Conservation (phyloP, 2,113 vertebrate genomes). For the Phodopus roborovskii region DNA sequence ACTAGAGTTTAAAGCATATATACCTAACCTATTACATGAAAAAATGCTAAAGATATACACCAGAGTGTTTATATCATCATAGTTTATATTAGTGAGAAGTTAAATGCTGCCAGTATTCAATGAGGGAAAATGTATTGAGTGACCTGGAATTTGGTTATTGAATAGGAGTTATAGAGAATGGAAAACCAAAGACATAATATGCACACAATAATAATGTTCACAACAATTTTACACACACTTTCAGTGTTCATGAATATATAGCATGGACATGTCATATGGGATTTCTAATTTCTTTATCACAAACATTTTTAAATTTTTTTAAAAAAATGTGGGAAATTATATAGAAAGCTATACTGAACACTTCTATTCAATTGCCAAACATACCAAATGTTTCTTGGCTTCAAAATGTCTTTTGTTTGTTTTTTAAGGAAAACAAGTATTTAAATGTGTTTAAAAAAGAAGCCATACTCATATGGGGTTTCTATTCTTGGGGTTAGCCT, state of each 20-base stretch:
- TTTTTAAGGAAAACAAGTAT: not conserved
- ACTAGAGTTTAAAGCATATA: not conserved
- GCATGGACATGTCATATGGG: not conserved
- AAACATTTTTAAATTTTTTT: not conserved
- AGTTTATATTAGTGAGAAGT: not conserved
- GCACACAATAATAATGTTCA: not conserved
- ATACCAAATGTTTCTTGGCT: not conserved
- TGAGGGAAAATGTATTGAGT: not conserved
- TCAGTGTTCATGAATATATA: not conserved
- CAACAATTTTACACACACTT: too few species aligned
- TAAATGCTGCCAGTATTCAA: not conserved
- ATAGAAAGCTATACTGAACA: not conserved
- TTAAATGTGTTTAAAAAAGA: not conserved
- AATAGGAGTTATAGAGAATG: not conserved
- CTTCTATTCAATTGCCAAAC: not conserved
- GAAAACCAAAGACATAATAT: not conserved
- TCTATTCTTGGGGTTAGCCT: not conserved
- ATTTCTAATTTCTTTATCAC: not conserved
- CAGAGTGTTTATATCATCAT: not conserved
- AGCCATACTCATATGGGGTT: rapidly evolving
- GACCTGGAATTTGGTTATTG: not conserved
- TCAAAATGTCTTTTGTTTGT: not conserved
- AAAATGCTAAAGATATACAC: not conserved
- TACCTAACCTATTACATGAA: too few species aligned
- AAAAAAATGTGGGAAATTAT: not conserved